Evolutionary conservation across 2,113 vertebrate species (phyloP), one percentile per base, ranked within the genome.

Genomic region (Nothobranchius furzeri): DNA sequence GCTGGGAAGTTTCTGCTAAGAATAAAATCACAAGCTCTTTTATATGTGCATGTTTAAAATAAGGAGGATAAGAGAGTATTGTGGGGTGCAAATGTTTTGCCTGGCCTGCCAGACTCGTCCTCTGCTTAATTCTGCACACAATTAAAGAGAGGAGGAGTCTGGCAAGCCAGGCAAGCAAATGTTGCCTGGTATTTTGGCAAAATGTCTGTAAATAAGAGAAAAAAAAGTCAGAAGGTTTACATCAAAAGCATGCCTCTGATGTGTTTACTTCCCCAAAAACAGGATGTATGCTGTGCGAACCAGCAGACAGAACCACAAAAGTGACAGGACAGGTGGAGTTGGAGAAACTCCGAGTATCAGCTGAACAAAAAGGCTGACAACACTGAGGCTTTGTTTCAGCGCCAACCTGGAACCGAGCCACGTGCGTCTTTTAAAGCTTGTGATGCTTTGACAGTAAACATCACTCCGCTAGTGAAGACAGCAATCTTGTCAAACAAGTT

Each of bases 11-110:
- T 77, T 68, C 52, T 75, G 78, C 83, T 82, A 85, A 78, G 76
- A 89, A 81, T 83, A 83, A 80, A 85, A 79, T 73, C 76, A 78
- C 15, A 4, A 45, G 65, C 68, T 76, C 68, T 75, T 71, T 84
- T 62, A 78, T 66, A 81, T 79, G 71, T 61, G 73, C 43, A 65
- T 53, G 52, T 65, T 76, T 70, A 68, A 72, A 75, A 74, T 20
- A 20, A 51, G 49, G 55, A 78, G 74, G 68, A 84, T 12, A 66
- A 51, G 52, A 47, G 58, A 67, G 63, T 65, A 66, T 80, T 86
- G 72, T 67, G 64, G 63, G 73, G 70, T 78, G 60, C 57, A 84
- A 81, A 64, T 63, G 77, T 53, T 56, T 20, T 20, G 20, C 20
- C 20, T 20, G 20, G 20, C 20, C 20, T 20, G 20, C 20, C 20